Evolutionary conservation across 2,797 vertebrate species (phyloP).

Genomic region (Leptatherina wallacei): DNA sequence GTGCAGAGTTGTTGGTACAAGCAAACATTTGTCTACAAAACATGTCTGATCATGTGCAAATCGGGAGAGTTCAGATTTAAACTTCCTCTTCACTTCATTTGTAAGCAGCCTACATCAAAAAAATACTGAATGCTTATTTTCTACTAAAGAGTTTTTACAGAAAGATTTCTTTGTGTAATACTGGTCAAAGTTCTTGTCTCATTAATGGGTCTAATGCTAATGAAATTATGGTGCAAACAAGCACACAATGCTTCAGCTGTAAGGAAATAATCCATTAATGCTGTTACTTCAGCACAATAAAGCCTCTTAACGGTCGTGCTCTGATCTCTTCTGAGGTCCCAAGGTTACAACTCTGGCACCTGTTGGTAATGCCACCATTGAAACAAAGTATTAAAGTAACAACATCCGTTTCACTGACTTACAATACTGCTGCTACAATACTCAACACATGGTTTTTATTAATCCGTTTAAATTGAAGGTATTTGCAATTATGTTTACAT

Average conservation of each 20-base stretch:
- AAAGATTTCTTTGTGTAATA: conserved; percentile 2
- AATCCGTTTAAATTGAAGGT: no score
- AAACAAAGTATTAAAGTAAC: neutral
- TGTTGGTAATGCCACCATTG: neutral
- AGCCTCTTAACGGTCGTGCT: conserved; percentile 10
- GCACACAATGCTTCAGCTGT: conserved; percentile 23
- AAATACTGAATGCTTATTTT: no score
- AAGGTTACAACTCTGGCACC: conserved; percentile 5
- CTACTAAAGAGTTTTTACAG: neutral
- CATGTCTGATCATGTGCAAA: neutral
- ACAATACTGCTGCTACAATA: no score
- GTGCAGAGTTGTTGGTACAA: neutral
- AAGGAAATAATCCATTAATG: conserved; percentile 18
- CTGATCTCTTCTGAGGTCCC: conserved; percentile 15
- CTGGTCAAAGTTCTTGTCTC: conserved; percentile 33
- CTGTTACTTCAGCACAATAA: conserved; percentile 15
- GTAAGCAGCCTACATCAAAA: neutral
- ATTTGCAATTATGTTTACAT: no score
- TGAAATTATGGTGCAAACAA: conserved; percentile 24
- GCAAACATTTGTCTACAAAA: neutral
- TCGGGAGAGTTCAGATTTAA: neutral
- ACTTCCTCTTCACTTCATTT: neutral
- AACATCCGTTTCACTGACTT: neutral
- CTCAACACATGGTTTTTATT: no score
- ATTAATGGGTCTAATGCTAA: conserved; percentile 20